A percentile compares a stretch with the other conserved stretches of the same genome.
Evolutionary conservation across 2,888 invertebrate species (phyloP).

Genomic region (Leptogaster cylindrica): DNA sequence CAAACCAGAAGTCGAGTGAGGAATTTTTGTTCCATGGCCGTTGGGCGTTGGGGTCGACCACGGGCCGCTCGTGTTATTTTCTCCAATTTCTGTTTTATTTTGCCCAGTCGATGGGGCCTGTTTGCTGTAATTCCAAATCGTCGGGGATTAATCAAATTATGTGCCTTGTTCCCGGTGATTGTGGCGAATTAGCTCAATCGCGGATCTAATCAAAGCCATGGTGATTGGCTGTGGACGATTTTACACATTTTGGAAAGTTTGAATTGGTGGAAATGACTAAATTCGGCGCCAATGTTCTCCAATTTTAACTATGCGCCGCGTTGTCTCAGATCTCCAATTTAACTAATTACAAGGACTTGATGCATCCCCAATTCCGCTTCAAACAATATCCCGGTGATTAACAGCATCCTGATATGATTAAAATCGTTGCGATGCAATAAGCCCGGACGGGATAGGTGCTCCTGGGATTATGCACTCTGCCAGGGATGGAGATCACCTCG

Average conservation of each 20-base stretch:
- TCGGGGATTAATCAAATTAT: conserved; percentile 40
- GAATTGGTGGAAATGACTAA: too few species aligned
- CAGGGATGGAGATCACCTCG: conserved; percentile 8
- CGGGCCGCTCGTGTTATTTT: too few species aligned
- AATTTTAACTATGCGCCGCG: too few species aligned
- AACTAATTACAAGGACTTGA: too few species aligned
- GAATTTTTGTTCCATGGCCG: conserved; percentile 25
- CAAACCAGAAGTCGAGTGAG: conserved; percentile 41
- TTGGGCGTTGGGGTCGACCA: conserved; percentile 16
- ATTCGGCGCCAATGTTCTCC: too few species aligned
- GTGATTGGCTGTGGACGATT: not conserved
- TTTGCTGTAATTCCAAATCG: conserved; percentile 14
- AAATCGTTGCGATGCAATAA: conserved; percentile 16
- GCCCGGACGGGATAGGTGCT: conserved; percentile 13
- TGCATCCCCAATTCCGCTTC: too few species aligned
- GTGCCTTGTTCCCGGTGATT: not conserved
- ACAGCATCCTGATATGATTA: conserved; percentile 26
- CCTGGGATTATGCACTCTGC: conserved; percentile 13
- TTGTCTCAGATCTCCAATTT: too few species aligned
- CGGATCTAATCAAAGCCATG: conserved; percentile 2
- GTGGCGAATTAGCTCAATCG: conserved; percentile 14
- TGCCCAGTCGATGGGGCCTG: not conserved
- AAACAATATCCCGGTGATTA: conserved; percentile 24
- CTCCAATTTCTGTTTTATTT: too few species aligned
- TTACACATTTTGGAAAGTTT: not conserved